phyloP scores from a whole-genome alignment of 1,140 invertebrate genomes.

The Semibalanus balanoides region DNA sequence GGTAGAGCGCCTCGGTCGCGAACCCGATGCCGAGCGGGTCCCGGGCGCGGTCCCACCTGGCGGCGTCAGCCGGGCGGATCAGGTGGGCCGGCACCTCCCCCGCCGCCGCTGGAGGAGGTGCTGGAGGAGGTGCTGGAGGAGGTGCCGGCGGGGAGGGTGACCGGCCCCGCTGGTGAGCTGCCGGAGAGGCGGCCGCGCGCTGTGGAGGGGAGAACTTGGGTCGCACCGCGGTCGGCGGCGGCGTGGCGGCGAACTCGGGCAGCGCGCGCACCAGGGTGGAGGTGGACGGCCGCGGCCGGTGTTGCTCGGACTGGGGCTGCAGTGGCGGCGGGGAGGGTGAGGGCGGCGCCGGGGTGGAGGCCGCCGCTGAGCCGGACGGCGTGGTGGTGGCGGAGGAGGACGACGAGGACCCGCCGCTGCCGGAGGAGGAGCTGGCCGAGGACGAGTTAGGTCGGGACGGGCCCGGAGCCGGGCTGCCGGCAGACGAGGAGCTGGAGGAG shows the following conservation, averaged over 20 bases:
- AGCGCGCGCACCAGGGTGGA: no score
- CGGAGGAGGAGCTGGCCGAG: neutral
- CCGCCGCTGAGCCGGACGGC: neutral
- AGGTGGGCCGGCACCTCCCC: neutral
- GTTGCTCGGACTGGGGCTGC: no score
- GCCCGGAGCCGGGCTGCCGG: no score
- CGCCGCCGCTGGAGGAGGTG: no score
- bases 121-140: neutral
- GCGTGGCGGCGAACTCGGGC: no score
- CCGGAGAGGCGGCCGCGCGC: no score
- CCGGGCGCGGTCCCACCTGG: neutral
- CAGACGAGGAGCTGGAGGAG: neutral
- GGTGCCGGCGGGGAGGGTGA: neutral
- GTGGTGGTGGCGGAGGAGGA: neutral
- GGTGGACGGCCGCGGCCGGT: no score
- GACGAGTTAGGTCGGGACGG: neutral
- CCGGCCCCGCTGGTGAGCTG: no score
- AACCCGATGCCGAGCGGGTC: conserved; percentile 4
- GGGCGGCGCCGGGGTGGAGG: no score
- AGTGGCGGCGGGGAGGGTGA: no score
- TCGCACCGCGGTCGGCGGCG: no score
- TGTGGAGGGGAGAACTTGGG: no score
- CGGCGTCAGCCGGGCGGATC: neutral
- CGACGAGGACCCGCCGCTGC: neutral
- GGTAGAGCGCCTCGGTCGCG: neutral